Evolutionary conservation across 2,888 invertebrate species (phyloP), one percentile per base, ranked within the genome.

Genomic region (Hesperia comma): DNA sequence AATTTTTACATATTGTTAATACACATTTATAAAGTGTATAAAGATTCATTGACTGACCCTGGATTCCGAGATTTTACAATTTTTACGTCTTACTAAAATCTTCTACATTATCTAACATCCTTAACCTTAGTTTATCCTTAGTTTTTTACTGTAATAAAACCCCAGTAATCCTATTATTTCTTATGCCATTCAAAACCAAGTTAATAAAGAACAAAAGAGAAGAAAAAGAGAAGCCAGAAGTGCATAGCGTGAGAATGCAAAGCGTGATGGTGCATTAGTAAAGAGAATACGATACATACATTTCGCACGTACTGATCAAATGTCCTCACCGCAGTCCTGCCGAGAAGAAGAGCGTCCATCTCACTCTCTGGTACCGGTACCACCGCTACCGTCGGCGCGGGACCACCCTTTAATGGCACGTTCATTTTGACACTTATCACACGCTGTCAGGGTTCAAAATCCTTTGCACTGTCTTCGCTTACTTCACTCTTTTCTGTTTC

Each of bases 331-430:
- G 95, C 95, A 61, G 96, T 96, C 81, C 96, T 93, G 73, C 96
- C 96, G 64, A 96, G 93, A 72, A 96, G 94, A 75, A 96, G 87
- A 56, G 96, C 96, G 82, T 96, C 96, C 96, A 96, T 96, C 92
- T 96, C 96, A 74, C 96, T 95, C 85, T 96, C 96, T 8, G 95
- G 94, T 43, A 94, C 93, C 49, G 94, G 93, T 61, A 94, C 93
- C 84, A 94, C 94, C 8, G 93, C 92, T 83, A 94, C 94, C 71
- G 94, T 93, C 69, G 94, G 94, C 72, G 92, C 92, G 2, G 88
- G 85, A 33, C 93, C 91, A 3, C 84, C 86, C 66, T 87, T 86
- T 79, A 85, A 77, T 54, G 88, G 78, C 76, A 84, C 90, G 75
- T 86, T 86, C 90, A 89, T 90, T 72, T 80, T 69, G 37, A 70